phyloP scores from a whole-genome alignment of 1,140 invertebrate species.

The Orius insidiosus region DNA sequence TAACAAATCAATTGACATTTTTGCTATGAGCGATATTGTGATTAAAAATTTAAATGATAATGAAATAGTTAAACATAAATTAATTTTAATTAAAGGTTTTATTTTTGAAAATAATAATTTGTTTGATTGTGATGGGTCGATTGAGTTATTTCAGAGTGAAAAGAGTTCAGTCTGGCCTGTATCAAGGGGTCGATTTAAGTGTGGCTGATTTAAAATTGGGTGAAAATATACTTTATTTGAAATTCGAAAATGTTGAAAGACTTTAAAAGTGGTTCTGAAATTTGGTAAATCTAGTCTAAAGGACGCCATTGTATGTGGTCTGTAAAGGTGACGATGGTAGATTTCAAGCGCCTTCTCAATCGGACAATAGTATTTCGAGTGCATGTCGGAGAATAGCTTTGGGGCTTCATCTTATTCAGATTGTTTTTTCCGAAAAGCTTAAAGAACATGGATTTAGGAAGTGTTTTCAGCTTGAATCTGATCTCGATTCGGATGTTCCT shows the following conservation, averaged over 20 bases:
- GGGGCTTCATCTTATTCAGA: conserved; percentile 64
- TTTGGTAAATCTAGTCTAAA: conserved; percentile 19
- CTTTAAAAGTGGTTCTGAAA: conserved; percentile 13
- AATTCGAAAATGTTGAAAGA: conserved; percentile 6
- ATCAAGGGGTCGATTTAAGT: conserved; percentile 17
- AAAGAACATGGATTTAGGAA: conserved; percentile 59
- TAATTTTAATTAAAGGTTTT: too few relatives aligned
- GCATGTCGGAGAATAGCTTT: conserved; percentile 60
- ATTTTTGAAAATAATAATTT: too few relatives aligned
- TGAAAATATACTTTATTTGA: conserved; percentile 16
- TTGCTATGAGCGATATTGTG: too few relatives aligned
- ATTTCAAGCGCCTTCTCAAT: conserved; percentile 56
- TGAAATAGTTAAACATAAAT: too few relatives aligned
- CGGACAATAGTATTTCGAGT: conserved; percentile 50
- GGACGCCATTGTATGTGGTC: conserved; percentile 53
- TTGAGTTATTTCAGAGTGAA: background rate
- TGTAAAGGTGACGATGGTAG: conserved; percentile 56
- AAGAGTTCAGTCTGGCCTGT: conserved; percentile 18
- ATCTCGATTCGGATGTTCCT: conserved; percentile 33
- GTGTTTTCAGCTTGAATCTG: conserved; percentile 61
- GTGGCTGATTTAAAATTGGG: conserved; percentile 17
- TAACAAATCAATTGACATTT: too few relatives aligned
- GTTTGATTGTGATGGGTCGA: too few relatives aligned
- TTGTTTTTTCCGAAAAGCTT: conserved; percentile 75
- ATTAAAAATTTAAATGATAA: too few relatives aligned